Conservation (phyloP, 1,140 invertebrate genomes). For the Gyrodactylus salaris region DNA sequence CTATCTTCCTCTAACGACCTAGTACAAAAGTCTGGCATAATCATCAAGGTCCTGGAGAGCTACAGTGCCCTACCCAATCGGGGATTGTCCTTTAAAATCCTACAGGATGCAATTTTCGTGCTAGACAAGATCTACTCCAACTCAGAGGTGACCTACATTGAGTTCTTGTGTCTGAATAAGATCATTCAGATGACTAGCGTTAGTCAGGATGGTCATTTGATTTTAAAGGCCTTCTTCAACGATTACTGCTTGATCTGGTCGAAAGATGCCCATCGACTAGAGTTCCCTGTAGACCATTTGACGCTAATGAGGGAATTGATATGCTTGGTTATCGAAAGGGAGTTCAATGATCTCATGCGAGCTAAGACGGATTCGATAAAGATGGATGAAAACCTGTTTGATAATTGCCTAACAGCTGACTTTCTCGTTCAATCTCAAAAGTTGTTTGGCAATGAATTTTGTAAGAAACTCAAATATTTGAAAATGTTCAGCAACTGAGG, state of each 20-base stretch:
- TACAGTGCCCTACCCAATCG: too few relatives aligned
- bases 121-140: not conserved
- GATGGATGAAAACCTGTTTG: too few relatives aligned
- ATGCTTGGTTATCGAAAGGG: not conserved
- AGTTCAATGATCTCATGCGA: not conserved
- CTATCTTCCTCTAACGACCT: not conserved
- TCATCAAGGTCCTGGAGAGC: too few relatives aligned
- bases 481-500: too few relatives aligned
- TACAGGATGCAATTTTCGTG: not conserved
- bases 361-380: too few relatives aligned
- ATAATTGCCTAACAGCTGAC: too few relatives aligned
- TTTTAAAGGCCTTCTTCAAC: not conserved
- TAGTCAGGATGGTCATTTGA: not conserved
- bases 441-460: too few relatives aligned
- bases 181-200: not conserved
- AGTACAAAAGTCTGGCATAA: too few relatives aligned
- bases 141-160: not conserved
- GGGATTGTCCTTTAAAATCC: not conserved
- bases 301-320: not conserved
- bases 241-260: not conserved
- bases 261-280: not conserved
- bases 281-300: not conserved
- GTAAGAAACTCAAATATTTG: too few relatives aligned
- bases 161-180: not conserved
- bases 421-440: too few relatives aligned